Conservation (phyloP, 2,797 vertebrate species). For the Balearica regulorum region DNA sequence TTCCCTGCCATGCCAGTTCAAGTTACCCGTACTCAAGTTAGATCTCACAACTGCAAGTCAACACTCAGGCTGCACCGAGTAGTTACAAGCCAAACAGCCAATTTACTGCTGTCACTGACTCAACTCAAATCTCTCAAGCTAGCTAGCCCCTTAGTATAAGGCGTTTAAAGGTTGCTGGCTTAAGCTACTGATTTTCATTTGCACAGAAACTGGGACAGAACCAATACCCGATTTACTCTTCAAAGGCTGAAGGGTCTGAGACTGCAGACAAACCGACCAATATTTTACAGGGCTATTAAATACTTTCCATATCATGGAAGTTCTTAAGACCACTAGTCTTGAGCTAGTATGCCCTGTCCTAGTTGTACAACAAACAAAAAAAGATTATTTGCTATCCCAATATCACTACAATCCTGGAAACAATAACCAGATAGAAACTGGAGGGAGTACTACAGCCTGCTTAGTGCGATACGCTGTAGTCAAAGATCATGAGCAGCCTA, state of each 20-base stretch:
- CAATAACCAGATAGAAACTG: neutral
- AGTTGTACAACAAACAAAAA: neutral
- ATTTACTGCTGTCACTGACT: neutral
- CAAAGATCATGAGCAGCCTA: neutral
- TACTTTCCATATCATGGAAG: neutral
- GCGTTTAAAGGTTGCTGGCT: neutral
- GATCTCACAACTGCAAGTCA: neutral
- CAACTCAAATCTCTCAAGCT: neutral
- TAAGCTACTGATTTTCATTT: neutral
- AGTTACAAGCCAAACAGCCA: neutral
- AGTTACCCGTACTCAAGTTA: accelerated
- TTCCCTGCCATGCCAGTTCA: neutral
- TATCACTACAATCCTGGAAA: neutral
- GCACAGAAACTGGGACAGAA: neutral
- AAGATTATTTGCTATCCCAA: neutral
- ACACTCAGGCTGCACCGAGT: neutral
- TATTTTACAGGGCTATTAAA: neutral
- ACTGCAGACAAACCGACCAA: neutral
- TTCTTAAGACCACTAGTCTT: neutral
- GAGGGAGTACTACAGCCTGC: neutral
- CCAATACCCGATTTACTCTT: neutral
- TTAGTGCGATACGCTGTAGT: neutral
- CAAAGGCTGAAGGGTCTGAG: neutral
- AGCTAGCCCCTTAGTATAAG: neutral
- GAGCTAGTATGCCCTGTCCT: neutral